Conservation (phyloP, 2,113 vertebrate genomes). For the Heterochromis multidens region DNA sequence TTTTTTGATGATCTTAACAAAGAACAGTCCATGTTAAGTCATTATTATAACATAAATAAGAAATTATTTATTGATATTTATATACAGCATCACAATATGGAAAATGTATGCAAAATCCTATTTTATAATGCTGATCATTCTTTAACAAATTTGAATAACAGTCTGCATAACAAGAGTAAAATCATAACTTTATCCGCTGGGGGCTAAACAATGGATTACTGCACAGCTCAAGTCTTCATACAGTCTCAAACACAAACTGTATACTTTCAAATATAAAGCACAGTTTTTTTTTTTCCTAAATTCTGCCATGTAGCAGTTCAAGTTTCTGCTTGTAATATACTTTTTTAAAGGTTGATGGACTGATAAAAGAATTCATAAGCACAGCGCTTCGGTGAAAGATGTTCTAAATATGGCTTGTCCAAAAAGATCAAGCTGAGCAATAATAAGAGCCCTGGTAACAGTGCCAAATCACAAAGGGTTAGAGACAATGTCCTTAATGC, state of each 20-base stretch:
- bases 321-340: neutral
- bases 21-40: neutral
- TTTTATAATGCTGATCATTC: neutral
- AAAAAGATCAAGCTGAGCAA: slow-evolving; percentile 25
- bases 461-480: slow-evolving; percentile 21
- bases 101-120: neutral
- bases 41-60: neutral
- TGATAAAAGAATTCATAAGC: slow-evolving; percentile 4
- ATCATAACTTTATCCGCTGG: neutral
- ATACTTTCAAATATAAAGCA: neutral
- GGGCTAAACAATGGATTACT: neutral
- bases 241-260: neutral
- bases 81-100: neutral
- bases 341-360: slow-evolving; percentile 7
- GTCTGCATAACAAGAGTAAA: neutral
- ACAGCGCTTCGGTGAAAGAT: neutral
- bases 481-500: slow-evolving; percentile 16
- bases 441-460: neutral
- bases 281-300: neutral
- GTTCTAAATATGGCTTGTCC: slow-evolving; percentile 6
- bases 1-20: neutral
- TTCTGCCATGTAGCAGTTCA: neutral
- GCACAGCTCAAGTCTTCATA: neutral
- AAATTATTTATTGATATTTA: neutral
- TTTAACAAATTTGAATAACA: neutral